These are phyloP conservation scores for Zonotrichia albicollis DNA, from an alignment of 2,797 vertebrate species.

Conservation along the genomic window DNA sequence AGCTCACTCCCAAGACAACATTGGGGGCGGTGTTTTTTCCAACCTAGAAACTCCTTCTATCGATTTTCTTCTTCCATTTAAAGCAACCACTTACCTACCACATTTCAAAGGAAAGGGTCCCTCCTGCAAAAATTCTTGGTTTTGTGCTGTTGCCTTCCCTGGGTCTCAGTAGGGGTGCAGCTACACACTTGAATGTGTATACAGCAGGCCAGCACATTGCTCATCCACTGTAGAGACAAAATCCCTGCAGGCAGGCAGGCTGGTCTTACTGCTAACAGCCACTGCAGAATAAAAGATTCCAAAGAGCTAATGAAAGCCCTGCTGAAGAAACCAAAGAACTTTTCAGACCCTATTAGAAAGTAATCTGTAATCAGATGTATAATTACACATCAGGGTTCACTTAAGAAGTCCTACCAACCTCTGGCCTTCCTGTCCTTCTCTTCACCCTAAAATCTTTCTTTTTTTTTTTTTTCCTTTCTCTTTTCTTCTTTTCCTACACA, in stretches of 20 bases:
- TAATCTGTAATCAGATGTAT: neutral
- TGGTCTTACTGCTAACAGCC: neutral
- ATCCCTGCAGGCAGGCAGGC: neutral
- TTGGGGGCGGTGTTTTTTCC: neutral
- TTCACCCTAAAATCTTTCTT: neutral
- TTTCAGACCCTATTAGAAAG: neutral
- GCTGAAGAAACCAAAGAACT: conserved; percentile 1
- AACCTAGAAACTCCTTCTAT: neutral
- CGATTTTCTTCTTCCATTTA: conserved; percentile 28
- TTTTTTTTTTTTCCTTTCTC: neutral
- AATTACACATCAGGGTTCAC: neutral
- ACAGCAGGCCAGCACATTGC: neutral
- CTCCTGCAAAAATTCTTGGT: neutral
- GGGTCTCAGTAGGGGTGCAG: conserved; percentile 8
- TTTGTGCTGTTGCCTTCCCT: neutral
- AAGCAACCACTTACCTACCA: conserved; percentile 22
- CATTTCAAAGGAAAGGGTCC: conserved; percentile 9
- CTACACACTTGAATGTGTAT: neutral
- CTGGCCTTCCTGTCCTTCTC: neutral
- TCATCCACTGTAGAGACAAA: neutral
- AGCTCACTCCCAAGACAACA: neutral
- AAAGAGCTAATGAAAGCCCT: neutral
- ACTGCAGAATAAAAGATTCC: neutral
- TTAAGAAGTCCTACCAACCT: neutral
- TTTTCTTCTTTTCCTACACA: neutral